These are phyloP conservation scores for Aelia acuminata DNA, from an alignment of 2,888 invertebrate genomes.

Conservation along the genomic window DNA sequence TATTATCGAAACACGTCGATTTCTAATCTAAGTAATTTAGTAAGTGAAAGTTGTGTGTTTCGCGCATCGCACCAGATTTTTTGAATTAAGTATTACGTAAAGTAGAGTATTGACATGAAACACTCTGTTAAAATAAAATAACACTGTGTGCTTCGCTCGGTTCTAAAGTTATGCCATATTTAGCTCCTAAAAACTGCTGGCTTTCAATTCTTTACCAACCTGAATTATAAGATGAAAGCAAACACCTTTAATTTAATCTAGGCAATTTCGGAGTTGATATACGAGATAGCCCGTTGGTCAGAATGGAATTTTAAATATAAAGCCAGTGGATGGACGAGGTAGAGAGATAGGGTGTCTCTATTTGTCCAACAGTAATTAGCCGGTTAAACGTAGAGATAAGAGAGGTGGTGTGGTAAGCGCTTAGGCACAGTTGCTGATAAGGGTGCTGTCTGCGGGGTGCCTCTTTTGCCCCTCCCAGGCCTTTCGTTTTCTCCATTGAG, in stretches of 20 bases:
- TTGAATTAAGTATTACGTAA: too few relatives aligned
- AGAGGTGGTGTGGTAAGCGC: slow-evolving; percentile 39
- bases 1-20: too few relatives aligned
- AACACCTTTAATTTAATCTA: slow-evolving; percentile 5
- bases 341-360: slow-evolving; percentile 14
- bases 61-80: too few relatives aligned
- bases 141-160: too few relatives aligned
- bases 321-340: background rate
- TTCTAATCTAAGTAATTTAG: too few relatives aligned
- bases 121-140: too few relatives aligned
- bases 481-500: background rate
- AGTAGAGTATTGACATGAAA: too few relatives aligned
- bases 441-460: background rate
- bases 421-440: slow-evolving; percentile 2
- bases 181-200: background rate
- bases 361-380: slow-evolving; percentile 44
- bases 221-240: slow-evolving; percentile 19
- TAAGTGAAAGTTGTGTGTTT: too few relatives aligned
- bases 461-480: background rate
- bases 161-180: too few relatives aligned
- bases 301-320: slow-evolving; percentile 34
- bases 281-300: background rate
- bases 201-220: background rate
- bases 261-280: background rate
- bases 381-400: slow-evolving; percentile 21